These are phyloP conservation scores for Micropoecilia bifurca DNA, from an alignment of 2,797 vertebrate species.

Conservation along the genomic window DNA sequence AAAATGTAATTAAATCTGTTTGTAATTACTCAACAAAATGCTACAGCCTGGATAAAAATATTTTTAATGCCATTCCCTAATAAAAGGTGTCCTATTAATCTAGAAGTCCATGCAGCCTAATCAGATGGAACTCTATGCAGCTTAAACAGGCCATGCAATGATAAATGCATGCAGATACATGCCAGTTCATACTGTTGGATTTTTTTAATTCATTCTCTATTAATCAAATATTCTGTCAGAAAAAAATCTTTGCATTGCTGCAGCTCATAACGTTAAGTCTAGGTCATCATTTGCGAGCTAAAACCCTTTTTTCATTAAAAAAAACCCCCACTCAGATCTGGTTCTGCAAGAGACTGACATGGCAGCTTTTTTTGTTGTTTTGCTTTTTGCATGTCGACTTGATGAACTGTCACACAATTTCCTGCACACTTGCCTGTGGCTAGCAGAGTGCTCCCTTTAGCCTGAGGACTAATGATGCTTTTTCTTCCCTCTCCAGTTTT, in stretches of 20 bases:
- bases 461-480: conserved; percentile 47
- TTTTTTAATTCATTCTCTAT: conserved; percentile 17
- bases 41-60: neutral
- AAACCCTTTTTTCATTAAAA: conserved; percentile 12
- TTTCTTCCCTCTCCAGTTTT: conserved; percentile 42
- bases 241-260: conserved; percentile 6
- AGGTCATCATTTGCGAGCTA: conserved; percentile 7
- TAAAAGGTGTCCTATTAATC: neutral
- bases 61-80: neutral
- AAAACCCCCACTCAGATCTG: conserved; percentile 15
- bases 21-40: conserved; percentile 17
- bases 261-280: conserved; percentile 1
- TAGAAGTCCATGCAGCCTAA: conserved; percentile 2
- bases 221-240: conserved; percentile 9
- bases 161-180: neutral
- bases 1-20: conserved; percentile 25
- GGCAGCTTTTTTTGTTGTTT: conserved; percentile 24
- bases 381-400: conserved; percentile 11
- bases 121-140: neutral
- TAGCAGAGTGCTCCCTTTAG: conserved; percentile 25
- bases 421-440: conserved; percentile 16
- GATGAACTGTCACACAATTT: conserved; percentile 27
- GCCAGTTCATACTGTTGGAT: conserved; percentile 18
- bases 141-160: neutral
- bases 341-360: conserved; percentile 20